Base-by-base conservation (phyloP, 23 tunicate genomes). In the Diplosoma virens region DNA sequence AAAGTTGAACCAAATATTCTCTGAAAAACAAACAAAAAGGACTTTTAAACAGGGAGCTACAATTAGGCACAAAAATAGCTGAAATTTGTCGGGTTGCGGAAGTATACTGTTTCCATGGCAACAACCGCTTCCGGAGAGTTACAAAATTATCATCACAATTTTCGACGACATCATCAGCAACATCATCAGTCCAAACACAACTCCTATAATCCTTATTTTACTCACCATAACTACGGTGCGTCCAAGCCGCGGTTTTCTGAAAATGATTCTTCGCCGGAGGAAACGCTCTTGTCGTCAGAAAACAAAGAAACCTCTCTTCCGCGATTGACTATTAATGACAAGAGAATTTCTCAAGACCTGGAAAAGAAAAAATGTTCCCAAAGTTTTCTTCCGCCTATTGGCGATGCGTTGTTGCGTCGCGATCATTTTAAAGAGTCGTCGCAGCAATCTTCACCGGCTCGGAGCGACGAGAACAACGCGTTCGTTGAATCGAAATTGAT, bases 61-160 rank as follows among this genome's bases (percentile, higher is more conserved):
- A n/a, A n/a, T n/a, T n/a, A n/a, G n/a, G n/a, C n/a, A n/a, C n/a
- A n/a, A n/a, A n/a, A n/a, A n/a, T n/a, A n/a, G n/a, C n/a, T n/a
- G n/a, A n/a, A n/a, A n/a, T n/a, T n/a, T n/a, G n/a, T n/a, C n/a
- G n/a, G 50, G 50, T 14, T 41, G 11, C 9, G 50, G 14, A 7
- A 41, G 50, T 41, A 7, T 9, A 41, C 14, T 7, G 14, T 67
- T 67, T 37, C 52, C 11, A 86, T 86, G 92, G 92, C 92, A 47
- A 86, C 92, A 9, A 78, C 92, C 3, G 92, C 92, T 2, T 79
- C 92, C 7, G 80, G 84, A 11, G 89, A 84, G 36, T 34, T 77
- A 21, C 60, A 71, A 67, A 84, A 80, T 16, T 86, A 79, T 41
- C 71, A 80, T 50, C 81, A 82, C 63, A 61, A 45, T 3, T 25